phyloP scores from a whole-genome alignment of 92 coral and sea anemone species.

The Umimayanthus kanabou region DNA sequence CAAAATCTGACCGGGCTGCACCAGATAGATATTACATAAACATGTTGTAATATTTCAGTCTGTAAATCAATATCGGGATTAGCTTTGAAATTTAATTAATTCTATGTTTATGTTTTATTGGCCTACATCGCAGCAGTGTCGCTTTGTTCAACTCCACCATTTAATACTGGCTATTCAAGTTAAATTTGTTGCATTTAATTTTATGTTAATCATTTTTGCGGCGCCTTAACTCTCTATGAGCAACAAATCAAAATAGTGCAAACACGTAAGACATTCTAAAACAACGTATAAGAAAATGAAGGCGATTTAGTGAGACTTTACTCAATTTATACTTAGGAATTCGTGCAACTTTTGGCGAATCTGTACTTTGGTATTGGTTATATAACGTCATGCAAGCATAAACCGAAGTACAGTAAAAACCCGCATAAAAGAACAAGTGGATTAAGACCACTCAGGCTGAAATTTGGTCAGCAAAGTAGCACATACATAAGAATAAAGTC shows the following conservation, averaged over 20 bases:
- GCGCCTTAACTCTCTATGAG: not conserved
- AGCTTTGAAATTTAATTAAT: not conserved
- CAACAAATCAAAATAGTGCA: not conserved
- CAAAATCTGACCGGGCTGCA: not conserved
- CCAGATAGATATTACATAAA: not conserved
- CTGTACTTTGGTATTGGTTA: not conserved
- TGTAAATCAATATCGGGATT: not conserved
- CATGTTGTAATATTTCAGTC: not conserved
- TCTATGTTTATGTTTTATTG: too few species aligned
- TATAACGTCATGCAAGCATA: too few species aligned
- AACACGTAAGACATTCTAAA: not conserved
- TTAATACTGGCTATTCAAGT: not conserved
- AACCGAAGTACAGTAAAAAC: too few species aligned
- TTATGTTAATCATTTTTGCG: not conserved
- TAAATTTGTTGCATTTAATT: not conserved
- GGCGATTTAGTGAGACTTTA: too few species aligned
- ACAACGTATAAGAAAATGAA: not conserved
- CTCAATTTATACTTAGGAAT: not conserved
- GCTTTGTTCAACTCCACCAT: not conserved
- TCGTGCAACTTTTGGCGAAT: not conserved
- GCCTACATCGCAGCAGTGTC: not conserved
- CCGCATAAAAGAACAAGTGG: too few species aligned
- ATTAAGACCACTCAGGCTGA: too few species aligned
- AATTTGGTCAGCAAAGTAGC: too few species aligned
- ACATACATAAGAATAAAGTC: too few species aligned